phyloP scores from a whole-genome alignment of 2,888 invertebrate species.

The Latheticus oryzae region DNA sequence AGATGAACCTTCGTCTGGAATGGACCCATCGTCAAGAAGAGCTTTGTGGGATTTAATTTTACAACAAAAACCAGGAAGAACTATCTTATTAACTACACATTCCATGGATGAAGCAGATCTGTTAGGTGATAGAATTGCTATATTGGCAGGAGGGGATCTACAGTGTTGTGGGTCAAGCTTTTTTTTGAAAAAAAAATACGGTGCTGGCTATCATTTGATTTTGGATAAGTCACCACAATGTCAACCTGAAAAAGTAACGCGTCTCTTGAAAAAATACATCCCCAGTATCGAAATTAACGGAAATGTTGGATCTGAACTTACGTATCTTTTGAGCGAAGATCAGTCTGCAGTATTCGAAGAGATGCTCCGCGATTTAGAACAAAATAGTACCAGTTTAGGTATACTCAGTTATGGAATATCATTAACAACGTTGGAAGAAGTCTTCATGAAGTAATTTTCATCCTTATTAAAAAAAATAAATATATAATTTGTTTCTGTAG shows the following conservation, averaged over 20 bases:
- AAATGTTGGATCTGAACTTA: conserved; percentile 81
- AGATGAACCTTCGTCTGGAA: conserved; percentile 86
- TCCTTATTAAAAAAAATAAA: no score
- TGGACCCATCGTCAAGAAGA: conserved; percentile 88
- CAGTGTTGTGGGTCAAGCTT: conserved; percentile 85
- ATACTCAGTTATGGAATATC: conserved; percentile 85
- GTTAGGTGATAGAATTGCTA: conserved; percentile 87
- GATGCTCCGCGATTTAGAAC: conserved; percentile 77
- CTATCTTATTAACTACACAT: conserved; percentile 85
- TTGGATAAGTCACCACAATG: conserved; percentile 72
- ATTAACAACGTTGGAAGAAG: conserved; percentile 90
- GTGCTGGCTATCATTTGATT: conserved; percentile 85
- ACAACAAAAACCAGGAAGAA: conserved; percentile 77
- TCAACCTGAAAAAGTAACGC: conserved; percentile 68
- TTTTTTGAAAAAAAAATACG: conserved; percentile 86
- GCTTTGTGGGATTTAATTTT: conserved; percentile 88
- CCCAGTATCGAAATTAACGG: conserved; percentile 73
- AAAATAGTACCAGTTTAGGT: conserved; percentile 69
- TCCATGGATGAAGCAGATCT: conserved; percentile 94
- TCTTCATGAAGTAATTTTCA: conserved; percentile 87
- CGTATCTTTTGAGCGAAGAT: conserved; percentile 75
- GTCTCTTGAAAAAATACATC: conserved; percentile 73
- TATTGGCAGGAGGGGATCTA: conserved; percentile 84
- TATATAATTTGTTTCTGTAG: no score
- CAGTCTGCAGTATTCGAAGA: conserved; percentile 73